Conservation (phyloP, 2,797 vertebrate genomes). For the Monodelphis domestica region DNA sequence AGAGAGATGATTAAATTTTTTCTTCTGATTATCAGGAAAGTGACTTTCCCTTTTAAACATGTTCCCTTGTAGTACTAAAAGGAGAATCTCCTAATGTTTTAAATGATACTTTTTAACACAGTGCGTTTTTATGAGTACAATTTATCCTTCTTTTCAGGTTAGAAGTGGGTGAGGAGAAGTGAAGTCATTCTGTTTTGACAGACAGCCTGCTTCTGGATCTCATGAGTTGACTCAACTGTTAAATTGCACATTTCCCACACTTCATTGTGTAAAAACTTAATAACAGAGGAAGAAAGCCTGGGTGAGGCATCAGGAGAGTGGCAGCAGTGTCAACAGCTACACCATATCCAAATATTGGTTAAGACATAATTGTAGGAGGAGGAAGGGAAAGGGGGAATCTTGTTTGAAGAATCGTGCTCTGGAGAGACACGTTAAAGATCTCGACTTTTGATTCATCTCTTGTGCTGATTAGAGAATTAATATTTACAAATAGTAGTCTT, state of each 20-base stretch:
- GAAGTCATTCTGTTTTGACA: conserved; percentile 84
- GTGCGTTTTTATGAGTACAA: background rate
- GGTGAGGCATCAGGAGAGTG: conserved; percentile 50
- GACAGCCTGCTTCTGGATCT: conserved; percentile 69
- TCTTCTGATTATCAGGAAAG: conserved; percentile 29
- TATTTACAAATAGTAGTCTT: conserved; percentile 48
- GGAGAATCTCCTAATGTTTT: conserved; percentile 36
- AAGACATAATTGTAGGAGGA: conserved; percentile 61
- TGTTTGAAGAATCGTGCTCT: conserved; percentile 48
- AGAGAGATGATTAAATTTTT: conserved; percentile 30
- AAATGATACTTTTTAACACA: conserved; percentile 17
- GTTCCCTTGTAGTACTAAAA: conserved; percentile 41
- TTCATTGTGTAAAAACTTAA: conserved; percentile 76
- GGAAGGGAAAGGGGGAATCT: conserved; percentile 9
- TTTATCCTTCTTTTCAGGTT: conserved; percentile 34
- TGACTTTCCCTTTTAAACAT: background rate
- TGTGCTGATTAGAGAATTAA: conserved; percentile 40
- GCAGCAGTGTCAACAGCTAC: background rate
- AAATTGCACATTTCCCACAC: conserved; percentile 71
- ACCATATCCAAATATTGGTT: conserved; percentile 50
- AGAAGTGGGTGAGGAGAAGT: conserved; percentile 75
- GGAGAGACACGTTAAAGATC: conserved; percentile 43
- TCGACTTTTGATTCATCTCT: conserved; percentile 53
- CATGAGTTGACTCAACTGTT: conserved; percentile 72
- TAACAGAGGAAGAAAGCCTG: conserved; percentile 75